Percentiles rank a stretch among this genome's conserved stretches.
phyloP scores from a whole-genome alignment of 2,113 vertebrate species.

The Paradoxurus hermaphroditus region DNA sequence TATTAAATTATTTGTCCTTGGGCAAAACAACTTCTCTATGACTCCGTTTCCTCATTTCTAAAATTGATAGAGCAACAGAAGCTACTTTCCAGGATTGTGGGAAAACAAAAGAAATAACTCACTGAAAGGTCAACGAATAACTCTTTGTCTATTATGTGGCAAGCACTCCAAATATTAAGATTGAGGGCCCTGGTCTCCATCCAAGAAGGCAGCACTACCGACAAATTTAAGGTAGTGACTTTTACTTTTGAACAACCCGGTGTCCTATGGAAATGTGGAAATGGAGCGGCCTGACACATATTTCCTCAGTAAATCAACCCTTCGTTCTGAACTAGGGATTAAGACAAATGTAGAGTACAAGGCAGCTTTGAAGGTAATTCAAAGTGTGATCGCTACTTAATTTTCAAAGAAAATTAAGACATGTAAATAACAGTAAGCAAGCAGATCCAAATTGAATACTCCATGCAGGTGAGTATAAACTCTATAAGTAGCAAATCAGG shows the following conservation, averaged over 20 bases:
- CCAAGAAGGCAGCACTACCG: neutral
- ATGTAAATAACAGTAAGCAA: neutral
- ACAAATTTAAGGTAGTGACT: neutral
- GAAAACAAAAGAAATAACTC: neutral
- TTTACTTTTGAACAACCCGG: neutral
- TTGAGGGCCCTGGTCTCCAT: neutral
- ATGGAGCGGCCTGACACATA: neutral
- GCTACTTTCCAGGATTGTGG: neutral
- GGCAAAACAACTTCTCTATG: neutral
- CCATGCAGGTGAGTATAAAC: neutral
- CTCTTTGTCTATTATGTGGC: neutral
- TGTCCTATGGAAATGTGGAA: neutral
- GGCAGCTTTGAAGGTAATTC: slow-evolving; percentile 1
- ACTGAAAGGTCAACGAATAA: neutral
- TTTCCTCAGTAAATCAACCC: neutral
- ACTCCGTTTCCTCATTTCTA: neutral
- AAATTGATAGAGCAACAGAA: neutral
- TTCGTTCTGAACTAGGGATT: neutral
- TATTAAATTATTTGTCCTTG: neutral
- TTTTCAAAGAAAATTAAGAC: slow-evolving; percentile 18
- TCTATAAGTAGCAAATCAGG: neutral
- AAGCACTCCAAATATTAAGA: neutral
- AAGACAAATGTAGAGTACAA: neutral
- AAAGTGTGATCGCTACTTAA: neutral
- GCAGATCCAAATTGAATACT: neutral